A percentile compares a stretch with the other conserved stretches of the same genome.
Conservation (phyloP, 2,888 invertebrate species). For the Bruchidius siliquastri region DNA sequence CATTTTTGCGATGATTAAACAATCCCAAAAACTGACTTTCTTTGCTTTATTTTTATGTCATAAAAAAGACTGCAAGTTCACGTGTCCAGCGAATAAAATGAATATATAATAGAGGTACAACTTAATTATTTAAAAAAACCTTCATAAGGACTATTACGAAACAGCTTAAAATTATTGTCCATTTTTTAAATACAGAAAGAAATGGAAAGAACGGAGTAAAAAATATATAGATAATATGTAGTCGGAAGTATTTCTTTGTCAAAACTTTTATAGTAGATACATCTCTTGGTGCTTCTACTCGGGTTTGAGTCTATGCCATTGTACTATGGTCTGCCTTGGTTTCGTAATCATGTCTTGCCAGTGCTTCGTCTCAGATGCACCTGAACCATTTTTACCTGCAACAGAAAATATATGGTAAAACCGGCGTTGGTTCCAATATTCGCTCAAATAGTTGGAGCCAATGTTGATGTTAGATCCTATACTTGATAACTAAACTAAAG, state of each 20-base stretch:
- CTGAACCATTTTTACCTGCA: constrained; percentile 90
- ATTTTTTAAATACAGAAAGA: background rate
- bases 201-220: background rate
- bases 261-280: constrained; percentile 11
- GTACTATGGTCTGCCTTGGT: constrained; percentile 90
- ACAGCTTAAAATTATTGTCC: background rate
- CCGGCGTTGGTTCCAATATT: too few relatives aligned
- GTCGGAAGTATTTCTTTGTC: background rate
- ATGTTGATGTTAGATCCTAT: too few relatives aligned
- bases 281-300: constrained; percentile 56
- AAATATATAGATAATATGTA: background rate
- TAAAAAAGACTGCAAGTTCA: background rate
- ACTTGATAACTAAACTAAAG: too few relatives aligned
- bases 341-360: constrained; percentile 99
- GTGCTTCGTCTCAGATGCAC: constrained; percentile 93
- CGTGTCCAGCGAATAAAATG: background rate
- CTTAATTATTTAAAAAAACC: background rate
- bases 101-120: background rate
- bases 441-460: too few relatives aligned
- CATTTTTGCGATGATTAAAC: too few relatives aligned
- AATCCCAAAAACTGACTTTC: too few relatives aligned
- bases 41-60: too few relatives aligned
- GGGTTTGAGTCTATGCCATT: constrained; percentile 95
- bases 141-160: background rate
- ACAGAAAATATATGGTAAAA: constrained; percentile 23